A percentile compares a stretch with the other conserved stretches of the same genome.
Evolutionary conservation across 1,140 invertebrate species (phyloP).

Genomic region (Ylistrum balloti): DNA sequence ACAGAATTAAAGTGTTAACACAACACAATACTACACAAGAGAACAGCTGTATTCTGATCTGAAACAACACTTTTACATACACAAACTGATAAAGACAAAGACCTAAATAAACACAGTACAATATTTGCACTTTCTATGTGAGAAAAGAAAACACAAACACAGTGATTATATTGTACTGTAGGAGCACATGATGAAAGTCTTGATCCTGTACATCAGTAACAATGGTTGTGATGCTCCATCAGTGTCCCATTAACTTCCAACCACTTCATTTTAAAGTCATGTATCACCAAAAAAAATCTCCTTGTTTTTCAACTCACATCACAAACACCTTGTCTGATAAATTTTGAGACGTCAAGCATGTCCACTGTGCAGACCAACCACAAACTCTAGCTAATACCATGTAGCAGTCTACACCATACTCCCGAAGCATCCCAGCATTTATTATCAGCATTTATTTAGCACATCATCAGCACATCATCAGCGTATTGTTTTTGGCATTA

Average conservation of each 20-base stretch:
- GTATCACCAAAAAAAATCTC: neutral
- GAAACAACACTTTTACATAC: neutral
- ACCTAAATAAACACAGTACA: neutral
- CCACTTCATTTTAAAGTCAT: neutral
- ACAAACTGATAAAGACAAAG: neutral
- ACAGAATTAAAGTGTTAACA: neutral
- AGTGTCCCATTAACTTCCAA: neutral
- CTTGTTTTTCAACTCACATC: neutral
- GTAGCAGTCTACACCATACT: neutral
- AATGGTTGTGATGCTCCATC: neutral
- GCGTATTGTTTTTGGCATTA: neutral
- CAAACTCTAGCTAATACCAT: neutral
- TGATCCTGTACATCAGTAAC: neutral
- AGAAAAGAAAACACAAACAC: neutral
- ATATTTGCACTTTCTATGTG: neutral
- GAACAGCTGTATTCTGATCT: neutral
- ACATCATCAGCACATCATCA: neutral
- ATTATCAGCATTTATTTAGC: neutral
- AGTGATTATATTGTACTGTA: no score
- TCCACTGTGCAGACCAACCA: neutral
- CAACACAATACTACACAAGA: neutral
- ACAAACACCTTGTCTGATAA: neutral
- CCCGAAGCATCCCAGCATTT: neutral
- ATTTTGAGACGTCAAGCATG: conserved; percentile 11
- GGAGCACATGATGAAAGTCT: neutral